Evolutionary conservation across 2,113 vertebrate species (phyloP).

Genomic region (Myotis davidii): DNA sequence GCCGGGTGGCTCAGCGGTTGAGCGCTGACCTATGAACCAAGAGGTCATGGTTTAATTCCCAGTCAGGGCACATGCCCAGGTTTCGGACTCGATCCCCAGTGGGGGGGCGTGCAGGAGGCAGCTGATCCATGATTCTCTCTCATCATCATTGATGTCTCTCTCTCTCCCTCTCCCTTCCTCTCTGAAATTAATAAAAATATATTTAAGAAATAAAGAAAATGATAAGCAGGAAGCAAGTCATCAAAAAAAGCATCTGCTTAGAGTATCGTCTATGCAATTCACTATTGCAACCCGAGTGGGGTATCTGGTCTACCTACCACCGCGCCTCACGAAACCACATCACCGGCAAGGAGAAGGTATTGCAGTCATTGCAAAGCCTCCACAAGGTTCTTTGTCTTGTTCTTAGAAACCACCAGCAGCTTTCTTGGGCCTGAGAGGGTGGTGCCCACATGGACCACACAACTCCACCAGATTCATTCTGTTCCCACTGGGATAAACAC

Average conservation of each 20-base stretch:
- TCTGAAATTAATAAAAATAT: no score
- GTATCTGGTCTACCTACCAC: conserved; percentile 32
- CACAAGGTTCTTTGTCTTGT: conserved; percentile 3
- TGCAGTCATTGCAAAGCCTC: conserved; percentile 18
- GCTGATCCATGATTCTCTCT: no score
- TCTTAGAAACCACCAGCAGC: not conserved
- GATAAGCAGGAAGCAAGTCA: conserved; percentile 66
- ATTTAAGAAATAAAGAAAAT: not conserved
- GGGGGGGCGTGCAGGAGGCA: no score
- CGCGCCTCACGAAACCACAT: not conserved
- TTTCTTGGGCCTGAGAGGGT: not conserved
- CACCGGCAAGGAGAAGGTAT: conserved; percentile 11
- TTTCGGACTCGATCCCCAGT: no score
- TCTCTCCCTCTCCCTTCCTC: no score
- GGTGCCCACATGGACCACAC: not conserved
- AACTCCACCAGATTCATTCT: not conserved
- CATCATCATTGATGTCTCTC: no score
- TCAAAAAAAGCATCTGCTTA: conserved; percentile 39
- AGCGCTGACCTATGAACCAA: no score
- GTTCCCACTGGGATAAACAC: not conserved
- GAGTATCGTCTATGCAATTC: conserved; percentile 49
- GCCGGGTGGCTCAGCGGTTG: no score
- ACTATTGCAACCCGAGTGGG: not conserved
- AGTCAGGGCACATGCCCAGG: no score
- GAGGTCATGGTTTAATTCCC: no score